A percentile compares a stretch with the other conserved stretches of the same genome.
These are phyloP conservation scores for Percopsis transmontana DNA, from an alignment of 2,113 vertebrate genomes.

Conservation along the genomic window DNA sequence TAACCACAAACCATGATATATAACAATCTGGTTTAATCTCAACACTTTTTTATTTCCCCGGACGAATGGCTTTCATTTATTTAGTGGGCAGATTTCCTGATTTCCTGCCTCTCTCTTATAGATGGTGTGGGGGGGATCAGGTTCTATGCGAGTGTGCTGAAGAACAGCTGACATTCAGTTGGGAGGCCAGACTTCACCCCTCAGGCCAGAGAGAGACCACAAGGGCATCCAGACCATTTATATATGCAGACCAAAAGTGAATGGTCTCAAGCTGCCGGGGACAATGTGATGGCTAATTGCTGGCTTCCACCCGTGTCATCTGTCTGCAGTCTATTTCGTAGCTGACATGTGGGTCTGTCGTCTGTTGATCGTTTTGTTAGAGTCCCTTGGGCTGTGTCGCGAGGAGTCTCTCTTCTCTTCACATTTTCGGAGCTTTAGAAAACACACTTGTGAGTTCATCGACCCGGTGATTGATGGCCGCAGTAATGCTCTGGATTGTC, in stretches of 20 bases:
- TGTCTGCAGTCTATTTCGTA: slow-evolving; percentile 2
- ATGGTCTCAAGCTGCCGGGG: slow-evolving; percentile 18
- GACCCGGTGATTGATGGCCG: slow-evolving; percentile 36
- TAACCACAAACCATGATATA: too few species aligned
- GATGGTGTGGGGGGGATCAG: too few species aligned
- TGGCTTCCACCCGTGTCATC: not conserved
- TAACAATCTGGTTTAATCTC: too few species aligned
- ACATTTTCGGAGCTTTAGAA: slow-evolving; percentile 18
- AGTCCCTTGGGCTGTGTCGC: slow-evolving; percentile 11
- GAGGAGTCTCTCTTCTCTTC: not conserved
- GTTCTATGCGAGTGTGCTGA: slow-evolving; percentile 12
- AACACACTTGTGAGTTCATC: slow-evolving; percentile 28
- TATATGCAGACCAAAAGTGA: slow-evolving; percentile 9
- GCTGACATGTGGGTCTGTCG: slow-evolving; percentile 21
- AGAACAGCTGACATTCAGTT: slow-evolving; percentile 16
- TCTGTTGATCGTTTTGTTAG: slow-evolving; percentile 15
- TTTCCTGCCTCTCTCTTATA: too few species aligned
- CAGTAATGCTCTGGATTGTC: slow-evolving; percentile 39
- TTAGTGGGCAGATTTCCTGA: not conserved
- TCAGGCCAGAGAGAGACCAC: not conserved
- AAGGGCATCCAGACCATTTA: not conserved
- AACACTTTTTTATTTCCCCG: too few species aligned
- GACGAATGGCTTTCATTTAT: not conserved
- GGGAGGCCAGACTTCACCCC: not conserved
- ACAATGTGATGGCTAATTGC: slow-evolving; percentile 30